Conservation (phyloP, 2,888 invertebrate genomes). For the Dyspetes luteomarginatus region DNA sequence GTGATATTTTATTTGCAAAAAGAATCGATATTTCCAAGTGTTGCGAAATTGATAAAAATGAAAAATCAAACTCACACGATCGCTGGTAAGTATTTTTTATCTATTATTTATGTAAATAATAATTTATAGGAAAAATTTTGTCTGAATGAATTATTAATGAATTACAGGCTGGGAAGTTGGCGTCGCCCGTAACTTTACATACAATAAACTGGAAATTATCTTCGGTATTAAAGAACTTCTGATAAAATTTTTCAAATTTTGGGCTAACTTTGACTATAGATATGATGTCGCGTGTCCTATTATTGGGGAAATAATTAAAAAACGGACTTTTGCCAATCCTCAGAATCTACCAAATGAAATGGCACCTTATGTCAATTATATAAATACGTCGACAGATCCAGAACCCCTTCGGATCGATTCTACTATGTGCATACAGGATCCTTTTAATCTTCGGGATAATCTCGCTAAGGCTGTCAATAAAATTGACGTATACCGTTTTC, state of each 20-base stretch:
- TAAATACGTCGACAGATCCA: not conserved
- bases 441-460: conserved; percentile 86
- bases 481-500: conserved; percentile 50
- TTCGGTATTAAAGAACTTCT: conserved; percentile 75
- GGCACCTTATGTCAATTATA: conserved; percentile 79
- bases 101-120: not conserved
- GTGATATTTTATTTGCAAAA: conserved; percentile 86
- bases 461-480: conserved; percentile 84
- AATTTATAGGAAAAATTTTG: not conserved
- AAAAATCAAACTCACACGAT: conserved; percentile 67
- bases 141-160: not conserved
- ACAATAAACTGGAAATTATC: not conserved
- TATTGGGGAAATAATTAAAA: conserved; percentile 82
- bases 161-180: conserved; percentile 72
- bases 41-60: conserved; percentile 74
- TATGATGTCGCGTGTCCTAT: conserved; percentile 83
- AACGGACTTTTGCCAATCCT: conserved; percentile 78
- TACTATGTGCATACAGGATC: conserved; percentile 86
- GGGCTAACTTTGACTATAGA: conserved; percentile 82
- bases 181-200: conserved; percentile 50
- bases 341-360: conserved; percentile 81
- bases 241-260: conserved; percentile 83
- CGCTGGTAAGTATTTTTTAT: conserved; percentile 58
- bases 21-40: conserved; percentile 82
- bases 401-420: conserved; percentile 80